phyloP scores from a whole-genome alignment of 2,797 vertebrate species.

The Todus mexicanus region DNA sequence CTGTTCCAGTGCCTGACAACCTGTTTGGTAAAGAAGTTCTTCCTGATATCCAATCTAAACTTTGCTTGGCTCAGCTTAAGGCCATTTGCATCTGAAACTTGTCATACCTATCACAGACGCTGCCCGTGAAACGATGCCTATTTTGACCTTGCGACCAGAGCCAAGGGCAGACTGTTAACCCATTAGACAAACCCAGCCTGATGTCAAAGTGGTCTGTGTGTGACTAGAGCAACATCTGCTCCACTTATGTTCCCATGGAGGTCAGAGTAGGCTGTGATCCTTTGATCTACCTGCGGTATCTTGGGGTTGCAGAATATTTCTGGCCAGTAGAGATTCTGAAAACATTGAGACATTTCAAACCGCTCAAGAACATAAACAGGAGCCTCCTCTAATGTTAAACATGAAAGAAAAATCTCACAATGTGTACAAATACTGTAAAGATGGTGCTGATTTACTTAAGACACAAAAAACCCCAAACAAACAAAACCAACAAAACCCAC shows the following conservation, averaged over 20 bases:
- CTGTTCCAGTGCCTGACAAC: too few relatives aligned
- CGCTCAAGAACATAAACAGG: background rate
- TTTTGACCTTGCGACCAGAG: background rate
- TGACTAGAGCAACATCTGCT: background rate
- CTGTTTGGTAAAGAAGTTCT: too few relatives aligned
- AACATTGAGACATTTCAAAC: background rate
- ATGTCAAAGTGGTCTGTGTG: background rate
- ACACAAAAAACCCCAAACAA: too few relatives aligned
- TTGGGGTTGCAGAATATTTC: background rate
- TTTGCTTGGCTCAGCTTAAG: too few relatives aligned
- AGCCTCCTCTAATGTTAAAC: background rate
- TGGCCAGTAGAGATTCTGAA: background rate
- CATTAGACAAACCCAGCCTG: background rate
- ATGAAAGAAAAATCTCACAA: background rate
- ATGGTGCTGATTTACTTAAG: background rate
- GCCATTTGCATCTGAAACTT: background rate
- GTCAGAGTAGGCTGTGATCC: background rate
- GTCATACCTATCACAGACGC: background rate
- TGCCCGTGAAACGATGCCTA: background rate
- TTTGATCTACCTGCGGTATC: background rate
- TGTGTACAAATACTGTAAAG: background rate
- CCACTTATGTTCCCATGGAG: rapidly evolving
- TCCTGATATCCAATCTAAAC: too few relatives aligned
- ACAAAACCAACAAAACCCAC: background rate
- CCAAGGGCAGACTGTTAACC: background rate